Percentiles rank a stretch among this genome's conserved stretches.
phyloP scores from a whole-genome alignment of 2,113 vertebrate species.

The Trinectes maculatus region DNA sequence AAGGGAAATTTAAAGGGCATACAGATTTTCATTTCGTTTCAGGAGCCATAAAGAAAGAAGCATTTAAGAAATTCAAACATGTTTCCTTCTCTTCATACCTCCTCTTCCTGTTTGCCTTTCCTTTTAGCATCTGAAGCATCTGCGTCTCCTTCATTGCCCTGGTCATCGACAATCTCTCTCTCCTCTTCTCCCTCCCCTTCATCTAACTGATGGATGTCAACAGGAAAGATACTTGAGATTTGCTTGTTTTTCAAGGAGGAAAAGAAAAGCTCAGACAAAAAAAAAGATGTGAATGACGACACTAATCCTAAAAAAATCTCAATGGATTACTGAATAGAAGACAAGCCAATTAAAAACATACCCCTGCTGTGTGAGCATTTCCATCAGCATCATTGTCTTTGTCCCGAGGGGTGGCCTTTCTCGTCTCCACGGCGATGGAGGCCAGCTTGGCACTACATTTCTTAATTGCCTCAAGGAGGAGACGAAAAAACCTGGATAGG shows the following conservation, averaged over 20 bases:
- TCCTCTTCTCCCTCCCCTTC: constrained; percentile 81
- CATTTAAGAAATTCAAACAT: too few relatives aligned
- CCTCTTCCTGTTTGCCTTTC: constrained; percentile 90
- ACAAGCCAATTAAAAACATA: constrained; percentile 3
- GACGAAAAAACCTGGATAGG: constrained; percentile 87
- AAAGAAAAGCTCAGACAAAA: neutral
- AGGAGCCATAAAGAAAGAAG: too few relatives aligned
- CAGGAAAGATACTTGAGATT: neutral
- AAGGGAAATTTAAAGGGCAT: too few relatives aligned
- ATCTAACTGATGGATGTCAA: constrained; percentile 38
- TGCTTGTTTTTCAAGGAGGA: neutral
- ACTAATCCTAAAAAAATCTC: neutral
- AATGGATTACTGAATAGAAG: neutral
- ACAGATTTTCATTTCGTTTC: too few relatives aligned
- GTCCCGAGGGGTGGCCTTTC: constrained; percentile 85
- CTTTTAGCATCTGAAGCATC: constrained; percentile 90
- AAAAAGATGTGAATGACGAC: neutral
- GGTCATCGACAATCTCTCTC: constrained; percentile 84
- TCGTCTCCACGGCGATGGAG: constrained; percentile 84
- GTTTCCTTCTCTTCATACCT: constrained; percentile 83
- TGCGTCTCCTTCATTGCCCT: constrained; percentile 91
- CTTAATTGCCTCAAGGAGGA: constrained; percentile 88
- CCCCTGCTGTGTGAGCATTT: constrained; percentile 11
- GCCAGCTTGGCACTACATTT: constrained; percentile 86
- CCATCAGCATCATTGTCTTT: constrained; percentile 63